A percentile compares a stretch with the other conserved stretches of the same genome.
Conservation (phyloP, 2,888 invertebrate genomes). For the Trypoxylon attenuatum region DNA sequence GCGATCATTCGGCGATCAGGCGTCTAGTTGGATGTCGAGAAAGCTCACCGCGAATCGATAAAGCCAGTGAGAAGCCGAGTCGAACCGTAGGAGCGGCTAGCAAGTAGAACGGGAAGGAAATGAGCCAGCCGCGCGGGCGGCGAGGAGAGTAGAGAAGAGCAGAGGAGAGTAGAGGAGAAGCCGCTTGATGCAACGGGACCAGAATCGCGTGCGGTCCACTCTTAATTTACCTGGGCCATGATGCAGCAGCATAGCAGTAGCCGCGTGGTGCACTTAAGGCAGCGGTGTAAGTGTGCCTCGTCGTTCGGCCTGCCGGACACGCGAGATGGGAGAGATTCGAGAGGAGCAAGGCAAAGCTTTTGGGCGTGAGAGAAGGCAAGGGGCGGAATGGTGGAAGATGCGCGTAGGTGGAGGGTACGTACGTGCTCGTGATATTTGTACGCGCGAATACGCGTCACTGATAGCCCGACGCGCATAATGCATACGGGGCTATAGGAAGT, state of each 20-base stretch:
- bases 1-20: conserved; percentile 4
- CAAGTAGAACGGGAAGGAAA: neutral
- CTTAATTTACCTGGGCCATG: conserved; percentile 45
- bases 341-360: conserved; percentile 15
- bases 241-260: too few species aligned
- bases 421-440: conserved; percentile 44
- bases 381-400: neutral
- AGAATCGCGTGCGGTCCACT: conserved; percentile 28
- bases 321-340: conserved; percentile 24
- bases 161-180: conserved; percentile 2
- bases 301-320: conserved; percentile 9
- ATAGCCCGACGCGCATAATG: conserved; percentile 50
- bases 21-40: conserved; percentile 7
- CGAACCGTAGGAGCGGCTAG: neutral
- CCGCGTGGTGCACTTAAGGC: conserved; percentile 7
- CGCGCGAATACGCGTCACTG: conserved; percentile 47
- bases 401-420: conserved; percentile 20
- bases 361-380: neutral
- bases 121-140: conserved; percentile 9
- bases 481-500: conserved; percentile 29
- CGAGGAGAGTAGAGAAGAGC: neutral
- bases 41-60: conserved; percentile 27
- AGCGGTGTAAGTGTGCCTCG: neutral
- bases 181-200: neutral
- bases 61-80: too few species aligned